Conservation (phyloP, 2,888 invertebrate species). For the Subacronicta megacephala region DNA sequence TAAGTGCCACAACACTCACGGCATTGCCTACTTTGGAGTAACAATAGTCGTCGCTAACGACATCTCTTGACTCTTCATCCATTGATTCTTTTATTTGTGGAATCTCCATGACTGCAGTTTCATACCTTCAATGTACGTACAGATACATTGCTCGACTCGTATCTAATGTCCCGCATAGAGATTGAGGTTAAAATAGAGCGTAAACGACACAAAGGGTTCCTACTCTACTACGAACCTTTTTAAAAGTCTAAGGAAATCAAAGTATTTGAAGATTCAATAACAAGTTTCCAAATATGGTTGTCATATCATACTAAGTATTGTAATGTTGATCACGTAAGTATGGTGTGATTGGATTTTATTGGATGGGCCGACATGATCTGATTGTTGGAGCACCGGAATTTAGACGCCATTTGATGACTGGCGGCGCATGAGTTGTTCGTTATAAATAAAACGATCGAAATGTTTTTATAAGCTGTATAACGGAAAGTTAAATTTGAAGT, state of each 20-base stretch:
- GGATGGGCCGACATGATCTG: slow-evolving; percentile 33
- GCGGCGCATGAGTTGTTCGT: slow-evolving; percentile 7
- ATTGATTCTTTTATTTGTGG: slow-evolving; percentile 13
- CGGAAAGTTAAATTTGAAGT: slow-evolving; percentile 1
- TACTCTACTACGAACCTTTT: no score
- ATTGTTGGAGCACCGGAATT: slow-evolving; percentile 24
- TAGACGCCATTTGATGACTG: slow-evolving; percentile 46
- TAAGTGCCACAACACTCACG: slow-evolving; percentile 30
- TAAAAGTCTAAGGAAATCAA: no score
- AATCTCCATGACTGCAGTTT: background rate
- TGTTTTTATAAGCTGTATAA: background rate
- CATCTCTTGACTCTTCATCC: background rate
- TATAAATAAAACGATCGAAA: slow-evolving; percentile 11
- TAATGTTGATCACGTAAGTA: slow-evolving; percentile 45
- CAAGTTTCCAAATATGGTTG: slow-evolving; percentile 29
- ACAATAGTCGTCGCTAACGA: slow-evolving; percentile 9
- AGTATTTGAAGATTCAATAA: slow-evolving; percentile 8
- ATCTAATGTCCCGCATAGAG: background rate
- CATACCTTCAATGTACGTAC: slow-evolving; percentile 2
- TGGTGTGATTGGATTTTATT: slow-evolving; percentile 49
- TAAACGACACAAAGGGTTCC: no score
- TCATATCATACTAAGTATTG: slow-evolving; percentile 17
- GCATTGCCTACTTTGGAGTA: slow-evolving; percentile 19
- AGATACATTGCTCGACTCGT: slow-evolving; percentile 7
- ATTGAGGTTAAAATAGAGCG: no score